Percentiles rank a stretch among this genome's conserved stretches.
Conservation (phyloP, 1,140 invertebrate genomes). For the Neodiprion pinetum region DNA sequence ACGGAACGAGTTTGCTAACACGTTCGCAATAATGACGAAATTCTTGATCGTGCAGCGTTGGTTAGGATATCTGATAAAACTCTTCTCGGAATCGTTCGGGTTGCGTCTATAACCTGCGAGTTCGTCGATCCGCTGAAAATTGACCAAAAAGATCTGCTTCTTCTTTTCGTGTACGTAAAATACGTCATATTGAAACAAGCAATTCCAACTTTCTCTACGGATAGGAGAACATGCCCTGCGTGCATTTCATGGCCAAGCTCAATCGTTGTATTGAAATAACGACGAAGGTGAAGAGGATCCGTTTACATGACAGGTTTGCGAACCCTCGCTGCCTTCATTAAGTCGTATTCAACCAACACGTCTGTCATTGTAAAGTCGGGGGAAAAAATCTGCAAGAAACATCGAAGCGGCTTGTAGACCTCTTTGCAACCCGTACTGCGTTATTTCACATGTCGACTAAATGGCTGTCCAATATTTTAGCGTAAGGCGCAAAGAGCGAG, state of each 20-base stretch:
- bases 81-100: slow-evolving; percentile 4
- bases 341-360: background rate
- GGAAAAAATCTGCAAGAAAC: background rate
- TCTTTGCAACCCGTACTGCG: background rate
- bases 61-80: slow-evolving; percentile 1
- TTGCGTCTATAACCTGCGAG: background rate
- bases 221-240: too few relatives aligned
- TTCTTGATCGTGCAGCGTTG: slow-evolving; percentile 2
- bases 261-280: too few relatives aligned
- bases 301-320: background rate
- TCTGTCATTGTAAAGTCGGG: background rate
- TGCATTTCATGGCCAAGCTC: too few relatives aligned
- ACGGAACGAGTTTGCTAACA: slow-evolving; percentile 7
- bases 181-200: too few relatives aligned
- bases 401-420: background rate
- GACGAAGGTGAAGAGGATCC: too few relatives aligned
- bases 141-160: too few relatives aligned
- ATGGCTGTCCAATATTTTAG: background rate
- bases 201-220: too few relatives aligned
- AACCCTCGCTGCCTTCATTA: background rate
- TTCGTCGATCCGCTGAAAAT: background rate
- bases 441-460: background rate
- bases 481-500: background rate
- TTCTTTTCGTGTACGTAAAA: too few relatives aligned
- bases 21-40: slow-evolving; percentile 7